Evolutionary conservation across 2,888 invertebrate genomes (phyloP), one percentile per base, ranked within the genome.

Genomic region (Agrotis segetum): DNA sequence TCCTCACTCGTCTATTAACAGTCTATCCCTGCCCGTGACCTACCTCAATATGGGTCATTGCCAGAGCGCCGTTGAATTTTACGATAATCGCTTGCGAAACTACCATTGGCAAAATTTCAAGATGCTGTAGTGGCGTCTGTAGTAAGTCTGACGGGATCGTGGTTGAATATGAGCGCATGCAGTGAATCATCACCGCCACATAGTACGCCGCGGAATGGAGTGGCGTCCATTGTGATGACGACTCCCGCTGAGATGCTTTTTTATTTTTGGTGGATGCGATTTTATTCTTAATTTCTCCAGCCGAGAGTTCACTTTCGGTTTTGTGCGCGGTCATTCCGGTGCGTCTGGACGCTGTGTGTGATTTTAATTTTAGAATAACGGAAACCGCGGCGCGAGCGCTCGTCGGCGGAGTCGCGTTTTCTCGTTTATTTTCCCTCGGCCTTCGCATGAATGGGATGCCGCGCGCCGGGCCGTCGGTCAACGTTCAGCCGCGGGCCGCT

Each of bases 51-150:
- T 93, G 89, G 95, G 94, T 94, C 95, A 95, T 92, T 94, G 95
- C 92, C 95, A 92, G 88, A 90, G 85, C 88, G 85, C 86, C 84
- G 88, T 90, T 89, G 88, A 88, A 93, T 94, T 95, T 96, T 95
- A 96, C 95, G 95, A 95, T 95, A 91, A 95, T 92, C 93, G 89
- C 90, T 86, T 86, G 93, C 93, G 91, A 93, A 94, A 94, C 92
- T 88, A 89, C 87, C 91, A 95, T 95, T 96, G 96, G 96, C 96
- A 96, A 93, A 95, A 94, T 93, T 93, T 95, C 96, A 96, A 96
- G 91, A 92, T 90, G 87, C 89, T 83, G 87, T 89, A 90, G 89
- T 90, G 86, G 87, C 90, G 95, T 96, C 96, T 96, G 95, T 96
- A 95, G 96, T 95, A 93, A 86, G 96, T 96, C 96, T 94, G 91